Percentiles rank a stretch among this genome's conserved stretches.
These are phyloP conservation scores for Muraenolepis orangiensis DNA, from an alignment of 2,797 vertebrate species.

Conservation along the genomic window DNA sequence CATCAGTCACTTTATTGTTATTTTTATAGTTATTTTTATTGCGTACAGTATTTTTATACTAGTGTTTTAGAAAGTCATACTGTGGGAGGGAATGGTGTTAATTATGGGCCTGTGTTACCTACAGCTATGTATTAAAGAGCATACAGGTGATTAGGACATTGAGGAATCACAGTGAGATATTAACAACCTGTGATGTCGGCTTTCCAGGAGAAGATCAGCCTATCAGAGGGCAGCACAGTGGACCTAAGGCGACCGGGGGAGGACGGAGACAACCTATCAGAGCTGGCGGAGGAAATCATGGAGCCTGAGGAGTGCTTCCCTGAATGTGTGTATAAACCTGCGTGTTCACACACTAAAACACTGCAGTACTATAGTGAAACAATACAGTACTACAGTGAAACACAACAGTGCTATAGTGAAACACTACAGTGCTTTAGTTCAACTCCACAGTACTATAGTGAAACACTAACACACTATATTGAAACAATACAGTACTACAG, in stretches of 20 bases:
- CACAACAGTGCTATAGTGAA: background rate
- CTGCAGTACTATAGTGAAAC: background rate
- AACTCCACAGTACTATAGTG: background rate
- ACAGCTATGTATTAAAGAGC: too few relatives aligned
- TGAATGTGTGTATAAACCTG: conserved; percentile 72
- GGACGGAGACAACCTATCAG: conserved; percentile 82
- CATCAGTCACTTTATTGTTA: too few relatives aligned
- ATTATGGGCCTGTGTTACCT: too few relatives aligned
- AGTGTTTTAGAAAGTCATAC: too few relatives aligned
- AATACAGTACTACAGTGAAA: too few relatives aligned
- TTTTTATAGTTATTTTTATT: too few relatives aligned
- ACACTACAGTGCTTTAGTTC: too few relatives aligned
- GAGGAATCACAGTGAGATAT: background rate
- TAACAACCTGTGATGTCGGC: conserved; percentile 21
- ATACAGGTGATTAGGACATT: too few relatives aligned
- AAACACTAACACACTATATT: background rate
- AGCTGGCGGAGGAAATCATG: conserved; percentile 82
- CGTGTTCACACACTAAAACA: background rate
- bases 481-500: background rate
- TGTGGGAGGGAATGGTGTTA: too few relatives aligned
- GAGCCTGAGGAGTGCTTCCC: conserved; percentile 96
- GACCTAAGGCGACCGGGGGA: conserved; percentile 90
- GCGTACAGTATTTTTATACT: too few relatives aligned
- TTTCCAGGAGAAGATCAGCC: conserved; percentile 76
- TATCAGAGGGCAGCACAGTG: conserved; percentile 95